A percentile compares a stretch with the other conserved stretches of the same genome.
These are phyloP conservation scores for Taphrorychus bicolor DNA, from an alignment of 2,888 invertebrate genomes.

Conservation along the genomic window DNA sequence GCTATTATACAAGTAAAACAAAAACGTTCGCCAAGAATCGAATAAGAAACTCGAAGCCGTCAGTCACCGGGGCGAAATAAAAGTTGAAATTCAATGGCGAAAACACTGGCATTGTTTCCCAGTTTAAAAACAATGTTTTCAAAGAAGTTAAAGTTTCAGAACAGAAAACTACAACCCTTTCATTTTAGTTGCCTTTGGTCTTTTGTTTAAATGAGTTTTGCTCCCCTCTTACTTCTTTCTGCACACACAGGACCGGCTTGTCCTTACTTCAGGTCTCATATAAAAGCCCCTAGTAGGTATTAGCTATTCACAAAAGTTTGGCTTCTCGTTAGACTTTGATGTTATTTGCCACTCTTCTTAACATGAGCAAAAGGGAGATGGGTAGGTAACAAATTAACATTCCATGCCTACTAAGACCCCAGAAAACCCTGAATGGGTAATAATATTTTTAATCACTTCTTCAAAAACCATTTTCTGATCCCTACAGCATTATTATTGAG, in stretches of 20 bases:
- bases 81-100: constrained; percentile 46
- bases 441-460: too few relatives aligned
- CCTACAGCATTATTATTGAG: too few relatives aligned
- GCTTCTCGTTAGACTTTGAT: too few relatives aligned
- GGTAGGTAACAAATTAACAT: too few relatives aligned
- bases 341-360: too few relatives aligned
- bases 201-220: constrained; percentile 54
- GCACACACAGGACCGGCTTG: constrained; percentile 42
- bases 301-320: too few relatives aligned
- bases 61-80: constrained; percentile 31
- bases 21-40: constrained; percentile 38
- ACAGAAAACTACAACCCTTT: constrained; percentile 54
- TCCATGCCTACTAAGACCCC: too few relatives aligned
- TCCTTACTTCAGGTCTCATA: background rate
- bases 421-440: background rate
- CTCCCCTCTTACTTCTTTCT: constrained; percentile 53
- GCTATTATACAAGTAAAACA: constrained; percentile 37
- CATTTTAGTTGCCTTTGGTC: constrained; percentile 50
- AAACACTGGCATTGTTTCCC: constrained; percentile 52
- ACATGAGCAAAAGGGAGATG: too few relatives aligned
- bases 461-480: too few relatives aligned
- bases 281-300: too few relatives aligned
- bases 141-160: constrained; percentile 51
- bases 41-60: constrained; percentile 37
- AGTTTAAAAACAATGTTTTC: constrained; percentile 54